Evolutionary conservation across 1,140 invertebrate genomes (phyloP), one percentile per base, ranked within the genome.

Genomic region (Lucilia sericata): DNA sequence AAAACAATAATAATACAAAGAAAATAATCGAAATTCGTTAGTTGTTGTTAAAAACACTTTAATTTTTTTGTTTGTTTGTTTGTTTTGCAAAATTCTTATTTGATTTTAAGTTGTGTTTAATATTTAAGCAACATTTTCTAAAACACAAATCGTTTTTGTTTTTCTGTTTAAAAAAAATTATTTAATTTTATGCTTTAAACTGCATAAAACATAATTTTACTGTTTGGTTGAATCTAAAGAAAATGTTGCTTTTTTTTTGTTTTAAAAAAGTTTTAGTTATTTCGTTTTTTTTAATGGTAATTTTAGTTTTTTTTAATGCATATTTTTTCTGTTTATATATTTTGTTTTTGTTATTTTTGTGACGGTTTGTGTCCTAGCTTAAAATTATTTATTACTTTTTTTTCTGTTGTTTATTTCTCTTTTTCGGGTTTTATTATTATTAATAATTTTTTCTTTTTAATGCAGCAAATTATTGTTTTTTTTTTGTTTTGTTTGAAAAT

Each of bases 161-260:
- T 30, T 30, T 30, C 25, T 30, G 42, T 70, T 70, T 70, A 25
- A 21, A 8, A 76, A 78, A 84, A 74, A 74, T 78, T 76, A 74
- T 60, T 78, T 80, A 75, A 84, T 80, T 84, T 80, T 80, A 70
- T 80, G 83, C 83, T 70, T 42, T 34, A 55, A 80, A 51, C n/a
- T 80, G 76, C 76, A 80, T 80, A 80, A 80, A 80, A 80, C 10
- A 80, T 21, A 80, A 80, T 80, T 80, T 80, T 80, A 30, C 10
- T 49, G 17, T 49, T 78, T 47, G 5, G 10, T 51, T 49, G 4
- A 21, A 19, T 65, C 2, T 70, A 25, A 19, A n/a, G 75, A 78
- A 78, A 70, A 80, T 19, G 76, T 80, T 80, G 42, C 76, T 49
- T 80, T 49, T 17, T 42, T 30, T 30, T 30, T 30, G 1, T 30